Base-by-base conservation (phyloP, 2,797 vertebrate genomes). In the Triplophysa yarkandensis region DNA sequence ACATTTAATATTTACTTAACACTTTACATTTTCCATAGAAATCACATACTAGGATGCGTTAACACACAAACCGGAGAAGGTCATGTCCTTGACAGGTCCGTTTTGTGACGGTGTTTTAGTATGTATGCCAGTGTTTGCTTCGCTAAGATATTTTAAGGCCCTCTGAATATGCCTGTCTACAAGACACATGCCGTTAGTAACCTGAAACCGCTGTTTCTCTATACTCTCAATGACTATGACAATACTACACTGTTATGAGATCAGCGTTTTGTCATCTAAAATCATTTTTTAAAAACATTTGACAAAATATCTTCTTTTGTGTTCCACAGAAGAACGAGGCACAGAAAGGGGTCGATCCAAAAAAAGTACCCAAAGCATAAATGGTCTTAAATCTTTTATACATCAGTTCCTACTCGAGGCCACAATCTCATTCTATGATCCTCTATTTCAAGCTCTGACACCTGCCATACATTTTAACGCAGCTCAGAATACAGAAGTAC, bases 401-500 rank as follows among this genome's bases (percentile, higher is more conserved):
- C n/a, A 66, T 41, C 25, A 54, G 23, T 36, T 25, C 32, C 6
- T 66, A 27, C 44, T 25, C 4, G 23, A 8, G 2, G 41, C 34
- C 41, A 19, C 30, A 6, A 14, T 4, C 43, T 44, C 16, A 5
- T 52, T 23, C 39, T 30, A 68, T 30, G 21, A 62, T 62, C 82
- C 85, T 89, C 90, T 93, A 92, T 93, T 92, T 92, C 84, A 86
- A 84, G 86, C 82, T 5, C 25, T 76, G 83, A 85, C 92, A 92
- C 89, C 92, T 92, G 91, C 88, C 87, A 83, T 85, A 86, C 87
- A 71, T 86, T 87, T 77, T 41, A 41, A 36, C 73, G 76, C 86
- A 80, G 78, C 84, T 87, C 36, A 39, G 36, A 86, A 71, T 84
- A 78, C 80, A 43, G 54, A 54, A 83, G 62, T 61, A 60, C 25